Percentiles rank a stretch among this genome's conserved stretches.
These are phyloP conservation scores for Drosophila ercepeae DNA, from an alignment of 1,140 invertebrate genomes.

Conservation along the genomic window DNA sequence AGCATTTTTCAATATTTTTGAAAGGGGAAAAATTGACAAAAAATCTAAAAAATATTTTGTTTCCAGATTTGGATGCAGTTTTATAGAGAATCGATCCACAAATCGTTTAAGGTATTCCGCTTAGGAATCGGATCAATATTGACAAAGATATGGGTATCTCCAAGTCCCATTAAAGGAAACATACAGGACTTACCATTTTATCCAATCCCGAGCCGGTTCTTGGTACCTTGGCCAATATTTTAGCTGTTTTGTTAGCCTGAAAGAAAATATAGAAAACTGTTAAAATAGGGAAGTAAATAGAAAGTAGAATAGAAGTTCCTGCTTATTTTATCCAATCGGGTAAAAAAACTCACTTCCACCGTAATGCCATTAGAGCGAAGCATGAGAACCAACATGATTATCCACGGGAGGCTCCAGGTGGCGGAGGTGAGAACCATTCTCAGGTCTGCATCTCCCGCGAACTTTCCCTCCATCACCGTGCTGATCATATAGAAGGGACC, in stretches of 20 bases:
- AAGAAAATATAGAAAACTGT: conserved; percentile 26
- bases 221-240: conserved; percentile 71
- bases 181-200: conserved; percentile 70
- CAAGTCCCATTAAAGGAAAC: neutral
- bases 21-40: too few relatives aligned
- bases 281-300: neutral
- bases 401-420: conserved; percentile 55
- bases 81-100: too few relatives aligned
- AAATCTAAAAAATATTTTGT: too few relatives aligned
- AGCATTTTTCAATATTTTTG: too few relatives aligned
- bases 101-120: too few relatives aligned
- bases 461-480: conserved; percentile 58
- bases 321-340: too few relatives aligned
- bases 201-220: conserved; percentile 65
- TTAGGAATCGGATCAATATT: too few relatives aligned
- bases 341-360: conserved; percentile 66
- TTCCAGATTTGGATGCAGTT: too few relatives aligned
- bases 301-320: neutral
- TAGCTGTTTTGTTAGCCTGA: conserved; percentile 76
- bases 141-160: too few relatives aligned
- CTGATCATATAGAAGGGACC: conserved; percentile 57
- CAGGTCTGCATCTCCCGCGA: neutral
- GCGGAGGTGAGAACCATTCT: conserved; percentile 6
- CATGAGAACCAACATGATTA: conserved; percentile 52
- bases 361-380: conserved; percentile 49